Conservation (phyloP, 2,888 invertebrate genomes). For the Hirtodrosophila histrioides region DNA sequence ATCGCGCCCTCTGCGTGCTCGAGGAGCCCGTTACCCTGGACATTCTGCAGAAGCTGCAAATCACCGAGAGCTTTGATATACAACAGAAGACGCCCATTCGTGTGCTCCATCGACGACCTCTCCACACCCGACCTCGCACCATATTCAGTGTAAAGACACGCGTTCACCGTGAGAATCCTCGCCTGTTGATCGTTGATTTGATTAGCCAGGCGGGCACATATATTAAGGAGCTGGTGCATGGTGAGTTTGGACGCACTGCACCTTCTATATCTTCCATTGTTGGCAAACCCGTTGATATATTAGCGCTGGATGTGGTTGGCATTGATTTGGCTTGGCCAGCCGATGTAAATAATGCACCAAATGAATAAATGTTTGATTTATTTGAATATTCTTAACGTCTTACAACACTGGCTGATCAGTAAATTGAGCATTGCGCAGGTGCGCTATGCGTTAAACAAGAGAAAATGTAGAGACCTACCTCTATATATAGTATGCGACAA, state of each 20-base stretch:
- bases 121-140: conserved; percentile 88
- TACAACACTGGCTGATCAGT: conserved; percentile 11
- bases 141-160: conserved; percentile 88
- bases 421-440: too few species aligned
- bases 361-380: conserved; percentile 16
- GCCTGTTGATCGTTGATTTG: conserved; percentile 87
- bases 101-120: conserved; percentile 93
- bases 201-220: conserved; percentile 97
- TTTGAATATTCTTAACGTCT: neutral
- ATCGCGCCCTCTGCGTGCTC: conserved; percentile 90
- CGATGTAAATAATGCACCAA: conserved; percentile 71
- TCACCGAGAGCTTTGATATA: conserved; percentile 85
- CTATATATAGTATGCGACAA: too few species aligned
- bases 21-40: conserved; percentile 84
- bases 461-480: too few species aligned
- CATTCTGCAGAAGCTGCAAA: conserved; percentile 85
- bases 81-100: conserved; percentile 95
- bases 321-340: conserved; percentile 91
- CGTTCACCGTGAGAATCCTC: conserved; percentile 84
- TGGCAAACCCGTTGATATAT: conserved; percentile 90
- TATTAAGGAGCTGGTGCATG: conserved; percentile 98
- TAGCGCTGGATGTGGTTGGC: conserved; percentile 94
- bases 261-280: conserved; percentile 91
- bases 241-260: conserved; percentile 95
- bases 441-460: neutral